Percentiles rank a stretch among this genome's conserved stretches.
Conservation (phyloP, 2,797 vertebrate species). For the Loriculus beryllinus region DNA sequence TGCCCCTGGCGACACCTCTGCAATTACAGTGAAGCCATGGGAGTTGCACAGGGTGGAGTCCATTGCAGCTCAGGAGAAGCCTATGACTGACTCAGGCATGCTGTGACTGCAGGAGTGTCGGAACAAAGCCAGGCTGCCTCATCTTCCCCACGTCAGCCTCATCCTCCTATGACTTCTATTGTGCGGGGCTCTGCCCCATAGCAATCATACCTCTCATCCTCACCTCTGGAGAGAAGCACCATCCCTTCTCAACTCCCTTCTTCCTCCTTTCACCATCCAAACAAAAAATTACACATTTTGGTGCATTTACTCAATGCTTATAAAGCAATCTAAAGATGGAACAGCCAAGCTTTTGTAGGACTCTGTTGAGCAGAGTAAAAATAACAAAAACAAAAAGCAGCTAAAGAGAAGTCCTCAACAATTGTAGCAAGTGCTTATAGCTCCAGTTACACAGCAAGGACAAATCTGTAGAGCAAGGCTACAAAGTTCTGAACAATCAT, state of each 20-base stretch:
- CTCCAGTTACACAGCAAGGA: neutral
- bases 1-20: neutral
- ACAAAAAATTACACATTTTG: neutral
- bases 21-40: neutral
- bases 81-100: accelerated
- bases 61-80: neutral
- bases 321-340: neutral
- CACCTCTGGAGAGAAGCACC: neutral
- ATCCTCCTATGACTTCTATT: neutral
- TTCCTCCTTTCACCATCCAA: neutral
- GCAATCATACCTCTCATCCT: accelerated
- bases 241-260: neutral
- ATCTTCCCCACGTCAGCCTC: neutral
- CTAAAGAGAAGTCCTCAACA: neutral
- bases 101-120: neutral
- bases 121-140: neutral
- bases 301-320: neutral
- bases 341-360: neutral
- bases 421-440: neutral
- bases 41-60: neutral
- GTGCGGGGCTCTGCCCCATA: neutral
- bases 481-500: neutral
- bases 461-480: neutral
- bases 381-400: neutral
- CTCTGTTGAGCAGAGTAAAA: neutral